Evolutionary conservation across 2,113 vertebrate genomes (phyloP), one percentile per base, ranked within the genome.

Genomic region (Sylvicapra grimmia): DNA sequence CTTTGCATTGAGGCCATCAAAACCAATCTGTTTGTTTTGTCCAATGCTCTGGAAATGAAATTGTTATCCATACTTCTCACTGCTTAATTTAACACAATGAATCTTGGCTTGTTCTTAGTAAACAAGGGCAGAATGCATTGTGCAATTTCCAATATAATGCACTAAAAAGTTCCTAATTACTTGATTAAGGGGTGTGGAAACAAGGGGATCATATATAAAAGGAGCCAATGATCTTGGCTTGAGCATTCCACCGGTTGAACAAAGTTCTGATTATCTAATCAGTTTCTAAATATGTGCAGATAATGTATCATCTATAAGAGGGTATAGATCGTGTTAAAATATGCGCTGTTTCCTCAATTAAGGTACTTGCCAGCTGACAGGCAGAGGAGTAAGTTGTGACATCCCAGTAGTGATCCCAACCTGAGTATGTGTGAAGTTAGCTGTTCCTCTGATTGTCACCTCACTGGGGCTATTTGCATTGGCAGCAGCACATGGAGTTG

Each of bases 361-460:
- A 93, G 95, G 79, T 2, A 12, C 59, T 58, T 89, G 89, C 68
- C 68, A 91, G 86, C 83, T 93, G 93, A 89, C 95, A 97, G 97
- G 77, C 77, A 89, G 65, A 86, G 25, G 44, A 91, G 89, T n/a
- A 77, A 90, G 93, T 89, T 92, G 49, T 79, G 93, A 72, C 89
- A 94, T 92, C 89, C 93, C 90, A 5, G 65, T 6, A 68, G 89
- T 31, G 84, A 79, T 84, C 33, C 53, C 72, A 63, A 75, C 36
- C 84, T 84, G 72, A 90, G 85, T 29, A 59, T n/a, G 93, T 92
- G 94, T 80, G 94, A 92, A 96, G 56, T 89, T 68, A 44, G 83
- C 92, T 89, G 79, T 68, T 90, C 88, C 90, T 86, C 88, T 47
- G 90, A 96, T 27, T 87, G 87, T 96, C 94, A 58, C 72, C 65